A percentile compares a stretch with the other conserved stretches of the same genome.
Conservation (phyloP, 2,888 invertebrate species). For the Drosophila algonquin region DNA sequence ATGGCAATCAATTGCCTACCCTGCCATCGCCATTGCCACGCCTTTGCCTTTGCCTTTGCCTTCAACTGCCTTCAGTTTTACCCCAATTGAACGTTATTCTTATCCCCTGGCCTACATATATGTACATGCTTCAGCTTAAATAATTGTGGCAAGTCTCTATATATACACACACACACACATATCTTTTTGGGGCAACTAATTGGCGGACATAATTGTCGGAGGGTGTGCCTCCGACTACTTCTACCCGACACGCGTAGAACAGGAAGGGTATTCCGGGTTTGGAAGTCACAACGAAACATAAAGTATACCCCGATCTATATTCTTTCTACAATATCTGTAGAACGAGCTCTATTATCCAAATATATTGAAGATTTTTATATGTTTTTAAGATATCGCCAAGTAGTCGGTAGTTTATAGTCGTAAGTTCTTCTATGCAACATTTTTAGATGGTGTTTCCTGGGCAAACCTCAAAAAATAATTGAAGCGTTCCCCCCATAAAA, state of each 20-base stretch:
- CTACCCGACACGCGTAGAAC: no score
- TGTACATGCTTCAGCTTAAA: constrained; percentile 2
- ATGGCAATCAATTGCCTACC: constrained; percentile 10
- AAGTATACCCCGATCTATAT: no score
- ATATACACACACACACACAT: neutral
- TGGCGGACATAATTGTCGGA: constrained; percentile 64
- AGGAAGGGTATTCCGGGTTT: no score
- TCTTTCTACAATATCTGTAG: no score
- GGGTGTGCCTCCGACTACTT: constrained; percentile 4
- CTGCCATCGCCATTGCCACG: neutral
- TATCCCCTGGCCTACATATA: constrained; percentile 4
- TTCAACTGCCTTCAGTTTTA: constrained; percentile 1
- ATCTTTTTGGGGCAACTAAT: constrained; percentile 63
- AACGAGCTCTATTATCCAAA: no score
- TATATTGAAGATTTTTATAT: no score
- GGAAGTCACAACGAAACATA: no score
- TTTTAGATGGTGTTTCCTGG: neutral
- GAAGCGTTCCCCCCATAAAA: constrained; percentile 58
- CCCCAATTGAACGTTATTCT: constrained; percentile 16
- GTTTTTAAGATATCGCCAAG: neutral
- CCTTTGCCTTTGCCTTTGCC: neutral
- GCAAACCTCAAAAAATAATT: constrained; percentile 54
- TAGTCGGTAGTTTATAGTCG: constrained; percentile 5
- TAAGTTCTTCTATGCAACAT: neutral
- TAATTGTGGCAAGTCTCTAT: constrained; percentile 27